phyloP scores from a whole-genome alignment of 2,888 invertebrate species.

The Caenorhabditis uteleia region DNA sequence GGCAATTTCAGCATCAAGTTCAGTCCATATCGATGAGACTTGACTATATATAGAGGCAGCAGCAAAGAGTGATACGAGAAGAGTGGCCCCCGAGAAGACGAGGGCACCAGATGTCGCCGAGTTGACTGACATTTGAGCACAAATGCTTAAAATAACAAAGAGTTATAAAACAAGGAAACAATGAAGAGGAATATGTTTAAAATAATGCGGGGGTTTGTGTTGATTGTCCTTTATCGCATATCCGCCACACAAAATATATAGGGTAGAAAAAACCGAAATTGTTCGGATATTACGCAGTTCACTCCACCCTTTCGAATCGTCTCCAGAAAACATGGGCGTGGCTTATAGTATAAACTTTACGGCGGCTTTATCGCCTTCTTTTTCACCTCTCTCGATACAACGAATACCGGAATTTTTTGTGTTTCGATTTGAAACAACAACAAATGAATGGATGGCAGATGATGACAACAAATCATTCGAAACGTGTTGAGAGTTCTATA shows the following conservation, averaged over 20 bases:
- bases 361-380: too few species aligned
- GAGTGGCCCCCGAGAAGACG: constrained; percentile 61
- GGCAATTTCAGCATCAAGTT: constrained; percentile 67
- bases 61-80: constrained; percentile 59
- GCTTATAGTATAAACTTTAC: too few species aligned
- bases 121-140: constrained; percentile 60
- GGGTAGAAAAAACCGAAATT: too few species aligned
- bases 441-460: too few species aligned
- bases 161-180: background rate
- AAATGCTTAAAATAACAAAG: constrained; percentile 8
- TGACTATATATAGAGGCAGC: constrained; percentile 61
- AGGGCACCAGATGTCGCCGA: constrained; percentile 64
- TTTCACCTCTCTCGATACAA: too few species aligned
- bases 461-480: too few species aligned
- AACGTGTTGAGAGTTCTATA: too few species aligned
- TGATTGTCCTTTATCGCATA: constrained; percentile 33
- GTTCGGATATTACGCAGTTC: too few species aligned
- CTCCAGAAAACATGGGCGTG: too few species aligned
- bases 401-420: too few species aligned
- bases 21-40: constrained; percentile 64
- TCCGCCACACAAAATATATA: constrained; percentile 17
- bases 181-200: constrained; percentile 14
- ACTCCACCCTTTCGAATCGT: too few species aligned
- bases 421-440: too few species aligned
- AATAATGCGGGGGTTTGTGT: constrained; percentile 7